These are phyloP conservation scores for Drepana arcuata DNA, from an alignment of 1,140 invertebrate species.

Conservation along the genomic window DNA sequence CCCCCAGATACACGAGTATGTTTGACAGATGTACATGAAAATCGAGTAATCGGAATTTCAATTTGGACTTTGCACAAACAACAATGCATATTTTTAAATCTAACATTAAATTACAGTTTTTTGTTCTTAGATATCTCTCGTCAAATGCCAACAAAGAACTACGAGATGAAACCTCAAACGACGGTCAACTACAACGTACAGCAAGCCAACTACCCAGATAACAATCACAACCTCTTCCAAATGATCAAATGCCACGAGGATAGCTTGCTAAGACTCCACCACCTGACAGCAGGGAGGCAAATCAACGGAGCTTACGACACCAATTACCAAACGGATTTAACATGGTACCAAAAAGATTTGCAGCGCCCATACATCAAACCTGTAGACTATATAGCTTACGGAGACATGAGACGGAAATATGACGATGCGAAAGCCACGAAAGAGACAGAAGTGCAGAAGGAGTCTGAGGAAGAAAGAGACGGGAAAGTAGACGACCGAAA, in stretches of 20 bases:
- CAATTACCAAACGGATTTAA: slow-evolving; percentile 44
- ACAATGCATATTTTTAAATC: background rate
- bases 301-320: slow-evolving; percentile 36
- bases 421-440: slow-evolving; percentile 38
- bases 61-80: no score
- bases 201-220: slow-evolving; percentile 29
- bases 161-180: slow-evolving; percentile 32
- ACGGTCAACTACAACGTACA: slow-evolving; percentile 36
- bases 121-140: no score
- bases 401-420: slow-evolving; percentile 50
- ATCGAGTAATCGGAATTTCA: no score
- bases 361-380: slow-evolving; percentile 56
- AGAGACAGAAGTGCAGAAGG: slow-evolving; percentile 39
- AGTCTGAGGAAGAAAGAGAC: slow-evolving; percentile 44
- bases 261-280: slow-evolving; percentile 49
- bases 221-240: slow-evolving; percentile 53
- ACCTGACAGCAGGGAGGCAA: slow-evolving; percentile 47
- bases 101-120: background rate
- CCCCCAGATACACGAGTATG: no score
- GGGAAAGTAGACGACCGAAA: slow-evolving; percentile 67
- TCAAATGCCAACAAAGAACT: slow-evolving; percentile 25
- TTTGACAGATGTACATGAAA: no score
- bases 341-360: slow-evolving; percentile 57
- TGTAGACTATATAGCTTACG: slow-evolving; percentile 45
- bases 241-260: slow-evolving; percentile 68